Evolutionary conservation across 2,888 invertebrate species (phyloP).

Genomic region (Scaptomyza parva): DNA sequence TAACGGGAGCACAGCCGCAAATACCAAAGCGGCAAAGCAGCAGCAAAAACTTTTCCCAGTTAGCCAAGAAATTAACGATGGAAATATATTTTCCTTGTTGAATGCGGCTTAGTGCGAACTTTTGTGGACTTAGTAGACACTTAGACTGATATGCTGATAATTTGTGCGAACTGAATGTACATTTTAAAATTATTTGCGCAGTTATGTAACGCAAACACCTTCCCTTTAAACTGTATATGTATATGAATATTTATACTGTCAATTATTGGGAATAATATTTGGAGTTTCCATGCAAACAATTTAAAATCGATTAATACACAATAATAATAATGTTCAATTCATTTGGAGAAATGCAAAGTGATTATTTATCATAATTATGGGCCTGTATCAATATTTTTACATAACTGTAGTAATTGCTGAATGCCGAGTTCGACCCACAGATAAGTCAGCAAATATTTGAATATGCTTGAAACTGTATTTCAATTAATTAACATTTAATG

Average conservation of each 20-base stretch:
- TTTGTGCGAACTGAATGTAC: constrained; percentile 10
- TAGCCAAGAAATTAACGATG: constrained; percentile 66
- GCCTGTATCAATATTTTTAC: neutral
- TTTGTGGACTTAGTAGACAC: constrained; percentile 57
- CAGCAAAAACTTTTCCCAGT: constrained; percentile 54
- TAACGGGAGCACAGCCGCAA: constrained; percentile 51
- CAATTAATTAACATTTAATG: constrained; percentile 33
- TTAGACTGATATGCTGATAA: constrained; percentile 42
- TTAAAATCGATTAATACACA: neutral
- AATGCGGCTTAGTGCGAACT: constrained; percentile 43
- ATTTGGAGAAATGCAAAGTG: neutral
- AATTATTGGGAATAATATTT: neutral
- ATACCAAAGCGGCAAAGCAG: constrained; percentile 36
- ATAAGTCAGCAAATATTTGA: constrained; percentile 17
- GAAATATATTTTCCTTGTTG: constrained; percentile 57
- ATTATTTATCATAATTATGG: neutral
- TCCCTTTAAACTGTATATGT: neutral
- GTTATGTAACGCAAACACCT: neutral
- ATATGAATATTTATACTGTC: neutral
- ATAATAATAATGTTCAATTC: neutral
- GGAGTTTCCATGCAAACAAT: neutral
- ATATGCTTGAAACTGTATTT: constrained; percentile 10
- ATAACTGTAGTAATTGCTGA: neutral
- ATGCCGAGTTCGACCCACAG: neutral
- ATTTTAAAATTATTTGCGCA: constrained; percentile 13